Percentiles rank a stretch among this genome's conserved stretches.
phyloP scores from a whole-genome alignment of 2,113 vertebrate species.

The Caloenas nicobarica region DNA sequence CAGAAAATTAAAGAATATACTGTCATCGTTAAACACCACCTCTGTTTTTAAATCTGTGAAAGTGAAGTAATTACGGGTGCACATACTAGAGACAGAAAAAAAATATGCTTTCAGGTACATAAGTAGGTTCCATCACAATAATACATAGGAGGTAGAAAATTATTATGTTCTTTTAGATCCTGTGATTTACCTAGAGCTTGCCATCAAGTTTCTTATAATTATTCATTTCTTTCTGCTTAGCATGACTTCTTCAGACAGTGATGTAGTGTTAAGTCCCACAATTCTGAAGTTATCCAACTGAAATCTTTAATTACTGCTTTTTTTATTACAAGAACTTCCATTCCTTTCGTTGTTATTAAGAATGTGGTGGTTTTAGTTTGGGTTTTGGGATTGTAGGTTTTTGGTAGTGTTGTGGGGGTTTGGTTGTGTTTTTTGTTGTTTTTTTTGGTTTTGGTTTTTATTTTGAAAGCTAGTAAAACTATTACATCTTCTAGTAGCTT shows the following conservation, averaged over 20 bases:
- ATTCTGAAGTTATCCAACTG: neutral
- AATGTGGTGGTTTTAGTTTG: neutral
- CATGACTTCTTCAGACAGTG: neutral
- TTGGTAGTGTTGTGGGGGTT: too few relatives aligned
- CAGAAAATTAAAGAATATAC: neutral
- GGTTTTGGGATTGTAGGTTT: neutral
- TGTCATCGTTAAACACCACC: neutral
- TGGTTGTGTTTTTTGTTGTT: neutral
- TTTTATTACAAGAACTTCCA: neutral
- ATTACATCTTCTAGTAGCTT: neutral
- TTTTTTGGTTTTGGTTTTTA: neutral
- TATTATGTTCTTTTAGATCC: neutral
- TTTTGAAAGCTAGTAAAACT: too few relatives aligned
- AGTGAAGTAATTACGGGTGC: neutral
- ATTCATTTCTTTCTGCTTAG: neutral
- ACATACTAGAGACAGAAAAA: neutral
- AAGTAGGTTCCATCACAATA: neutral
- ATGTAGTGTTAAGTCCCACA: neutral
- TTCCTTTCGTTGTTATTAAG: neutral
- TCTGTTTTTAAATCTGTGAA: neutral
- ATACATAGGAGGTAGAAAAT: neutral
- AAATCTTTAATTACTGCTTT: neutral
- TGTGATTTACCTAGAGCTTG: neutral
- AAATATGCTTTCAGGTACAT: neutral
- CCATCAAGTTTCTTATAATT: neutral